A percentile compares a stretch with the other conserved stretches of the same genome.
phyloP scores from a whole-genome alignment of 2,797 vertebrate genomes.

The Tinamus major region DNA sequence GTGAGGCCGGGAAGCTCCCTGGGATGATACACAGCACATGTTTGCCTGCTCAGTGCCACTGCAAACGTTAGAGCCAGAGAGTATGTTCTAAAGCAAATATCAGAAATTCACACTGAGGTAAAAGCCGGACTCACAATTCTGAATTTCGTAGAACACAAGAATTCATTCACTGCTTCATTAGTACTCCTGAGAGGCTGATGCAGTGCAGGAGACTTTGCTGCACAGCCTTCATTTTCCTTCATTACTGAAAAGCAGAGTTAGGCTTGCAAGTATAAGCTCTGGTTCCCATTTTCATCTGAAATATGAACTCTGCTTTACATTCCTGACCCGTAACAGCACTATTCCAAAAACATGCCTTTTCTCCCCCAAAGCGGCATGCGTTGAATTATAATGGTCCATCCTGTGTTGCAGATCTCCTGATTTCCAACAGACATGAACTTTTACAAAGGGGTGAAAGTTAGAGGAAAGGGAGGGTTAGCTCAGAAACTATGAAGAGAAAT shows the following conservation, averaged over 20 bases:
- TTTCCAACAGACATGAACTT: constrained; percentile 60
- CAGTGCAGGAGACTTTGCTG: background rate
- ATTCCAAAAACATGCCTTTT: constrained; percentile 56
- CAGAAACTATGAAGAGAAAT: constrained; percentile 48
- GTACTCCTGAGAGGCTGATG: background rate
- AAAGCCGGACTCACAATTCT: background rate
- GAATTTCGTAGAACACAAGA: background rate
- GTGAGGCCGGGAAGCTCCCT: constrained; percentile 11
- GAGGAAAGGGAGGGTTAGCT: background rate
- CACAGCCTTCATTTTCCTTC: background rate
- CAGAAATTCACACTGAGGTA: background rate
- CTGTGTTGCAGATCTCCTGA: constrained; percentile 58
- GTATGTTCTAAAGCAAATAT: background rate
- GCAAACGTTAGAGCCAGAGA: background rate
- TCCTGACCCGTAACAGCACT: constrained; percentile 60
- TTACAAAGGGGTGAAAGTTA: constrained; percentile 50
- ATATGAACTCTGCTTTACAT: constrained; percentile 57
- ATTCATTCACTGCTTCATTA: background rate
- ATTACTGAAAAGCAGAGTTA: background rate
- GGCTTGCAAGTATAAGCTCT: constrained; percentile 34
- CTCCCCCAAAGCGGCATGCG: constrained; percentile 57
- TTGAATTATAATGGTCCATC: constrained; percentile 64
- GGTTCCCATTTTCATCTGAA: constrained; percentile 55
- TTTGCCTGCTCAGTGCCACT: background rate
- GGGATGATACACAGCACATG: background rate